Base-by-base conservation (phyloP, 2,113 vertebrate genomes). In the Pachypanchax playfairii region DNA sequence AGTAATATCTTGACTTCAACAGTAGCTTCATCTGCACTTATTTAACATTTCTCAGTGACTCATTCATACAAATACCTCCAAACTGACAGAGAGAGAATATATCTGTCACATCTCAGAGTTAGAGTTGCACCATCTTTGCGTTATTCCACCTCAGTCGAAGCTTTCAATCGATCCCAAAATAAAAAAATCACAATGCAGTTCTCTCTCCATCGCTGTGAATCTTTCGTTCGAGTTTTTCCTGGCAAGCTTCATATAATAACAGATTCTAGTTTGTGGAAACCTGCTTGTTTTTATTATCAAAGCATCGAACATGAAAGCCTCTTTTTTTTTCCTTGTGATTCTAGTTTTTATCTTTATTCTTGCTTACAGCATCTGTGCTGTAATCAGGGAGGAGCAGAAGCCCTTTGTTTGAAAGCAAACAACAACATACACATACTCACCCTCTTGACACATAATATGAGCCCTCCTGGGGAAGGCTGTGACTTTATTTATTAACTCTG, bases 241-340 rank as follows among this genome's bases (percentile, higher is more conserved):
- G 60, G 66, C 54, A 67, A 55, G 26, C 42, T 65, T 58, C 4
- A 5, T 50, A 67, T 47, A 28, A 59, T 39, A 48, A 70, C 73
- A 73, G 53, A 77, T 80, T 79, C 44, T 64, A 55, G 44, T 79
- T 81, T 41, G 54, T 74, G 65, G 18, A 76, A 80, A 84, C 78
- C 78, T 85, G 72, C 67, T 73, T 77, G 57, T 77, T 74, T 83
- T 81, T 74, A 54, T 78, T 80, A 80, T 90, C 85, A 87, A 80
- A 87, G 87, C 69, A 55, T 80, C 75, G 65, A 74, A 77, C 81
- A 79, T 90, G 77, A 92, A 90, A 88, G 85, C 70, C 43, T 76
- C 58, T 33, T 46, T 46, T 24, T 31, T 77, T 38, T 29, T 75
- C 64, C 58, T 62, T 60, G 56, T 75, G 75, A 73, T 83, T 80